A percentile compares a stretch with the other conserved stretches of the same genome.
These are phyloP conservation scores for Anguilla marmorata DNA, from an alignment of 2,797 vertebrate species.

Conservation along the genomic window DNA sequence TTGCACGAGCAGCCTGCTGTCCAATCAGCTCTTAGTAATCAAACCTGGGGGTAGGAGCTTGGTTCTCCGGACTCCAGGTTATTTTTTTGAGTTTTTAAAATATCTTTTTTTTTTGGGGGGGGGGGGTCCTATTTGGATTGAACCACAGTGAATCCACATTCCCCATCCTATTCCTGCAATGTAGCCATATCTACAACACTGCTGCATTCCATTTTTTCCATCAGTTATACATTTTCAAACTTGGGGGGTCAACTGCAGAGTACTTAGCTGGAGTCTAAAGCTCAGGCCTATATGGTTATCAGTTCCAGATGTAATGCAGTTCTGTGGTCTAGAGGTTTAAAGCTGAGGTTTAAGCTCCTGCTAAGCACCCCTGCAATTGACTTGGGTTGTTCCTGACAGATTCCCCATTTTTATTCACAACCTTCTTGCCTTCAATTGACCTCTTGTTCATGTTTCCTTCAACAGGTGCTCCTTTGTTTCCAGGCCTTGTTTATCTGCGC, in stretches of 20 bases:
- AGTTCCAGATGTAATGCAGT: too few relatives aligned
- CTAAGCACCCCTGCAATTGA: too few relatives aligned
- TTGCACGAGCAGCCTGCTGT: background rate
- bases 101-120: background rate
- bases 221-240: background rate
- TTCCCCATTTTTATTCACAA: background rate
- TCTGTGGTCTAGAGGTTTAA: too few relatives aligned
- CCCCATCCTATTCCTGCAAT: background rate
- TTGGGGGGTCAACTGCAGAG: background rate
- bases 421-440: background rate
- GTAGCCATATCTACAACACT: background rate
- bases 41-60: background rate
- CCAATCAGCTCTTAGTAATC: background rate
- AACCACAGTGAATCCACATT: background rate
- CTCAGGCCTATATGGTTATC: too few relatives aligned
- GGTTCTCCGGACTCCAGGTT: background rate
- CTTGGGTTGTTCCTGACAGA: background rate
- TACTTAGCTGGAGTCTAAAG: too few relatives aligned
- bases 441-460: background rate
- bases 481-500: background rate
- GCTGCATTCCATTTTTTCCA: background rate
- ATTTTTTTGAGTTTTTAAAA: background rate
- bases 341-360: too few relatives aligned
- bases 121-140: background rate
- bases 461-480: background rate